phyloP scores from a whole-genome alignment of 92 coral and sea anemone species.

The Parazoanthus darwini region DNA sequence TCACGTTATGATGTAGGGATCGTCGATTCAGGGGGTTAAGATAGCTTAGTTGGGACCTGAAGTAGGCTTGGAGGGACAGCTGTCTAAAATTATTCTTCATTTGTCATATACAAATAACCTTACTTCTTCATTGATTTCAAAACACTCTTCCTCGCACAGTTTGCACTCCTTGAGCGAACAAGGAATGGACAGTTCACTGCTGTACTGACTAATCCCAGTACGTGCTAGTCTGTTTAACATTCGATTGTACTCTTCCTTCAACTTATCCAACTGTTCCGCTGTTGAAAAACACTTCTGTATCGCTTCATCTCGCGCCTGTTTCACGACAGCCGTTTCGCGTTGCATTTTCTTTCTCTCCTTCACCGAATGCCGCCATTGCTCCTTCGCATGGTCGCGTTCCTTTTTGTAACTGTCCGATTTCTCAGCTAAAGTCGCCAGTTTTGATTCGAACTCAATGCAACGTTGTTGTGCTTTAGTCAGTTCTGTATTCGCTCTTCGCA shows the following conservation, averaged over 20 bases:
- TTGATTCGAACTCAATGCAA: slow-evolving; percentile 82
- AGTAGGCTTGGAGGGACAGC: too few relatives aligned
- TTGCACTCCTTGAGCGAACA: slow-evolving; percentile 87
- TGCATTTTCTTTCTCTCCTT: slow-evolving; percentile 89
- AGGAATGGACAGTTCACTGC: slow-evolving; percentile 78
- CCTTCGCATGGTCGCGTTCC: slow-evolving; percentile 90
- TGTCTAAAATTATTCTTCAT: too few relatives aligned
- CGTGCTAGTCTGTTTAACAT: slow-evolving; percentile 78
- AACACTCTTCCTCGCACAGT: slow-evolving; percentile 73
- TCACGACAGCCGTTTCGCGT: slow-evolving; percentile 80
- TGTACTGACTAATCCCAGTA: slow-evolving; percentile 70
- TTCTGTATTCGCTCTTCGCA: slow-evolving; percentile 77
- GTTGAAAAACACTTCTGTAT: slow-evolving; percentile 95
- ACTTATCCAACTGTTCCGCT: slow-evolving; percentile 82
- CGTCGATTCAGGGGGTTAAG: too few relatives aligned
- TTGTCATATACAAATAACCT: background rate
- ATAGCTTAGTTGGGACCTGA: too few relatives aligned
- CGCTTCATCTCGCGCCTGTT: slow-evolving; percentile 94
- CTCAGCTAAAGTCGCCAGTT: slow-evolving; percentile 68
- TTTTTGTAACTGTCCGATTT: slow-evolving; percentile 73
- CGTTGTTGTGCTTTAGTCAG: slow-evolving; percentile 80
- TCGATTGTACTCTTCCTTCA: slow-evolving; percentile 86
- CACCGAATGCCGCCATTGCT: slow-evolving; percentile 94
- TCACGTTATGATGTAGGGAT: too few relatives aligned
- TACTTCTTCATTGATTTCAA: slow-evolving; percentile 66